Percentiles rank a stretch among this genome's conserved stretches.
Evolutionary conservation across 2,113 vertebrate species (phyloP).

Genomic region (Bubo bubo): DNA sequence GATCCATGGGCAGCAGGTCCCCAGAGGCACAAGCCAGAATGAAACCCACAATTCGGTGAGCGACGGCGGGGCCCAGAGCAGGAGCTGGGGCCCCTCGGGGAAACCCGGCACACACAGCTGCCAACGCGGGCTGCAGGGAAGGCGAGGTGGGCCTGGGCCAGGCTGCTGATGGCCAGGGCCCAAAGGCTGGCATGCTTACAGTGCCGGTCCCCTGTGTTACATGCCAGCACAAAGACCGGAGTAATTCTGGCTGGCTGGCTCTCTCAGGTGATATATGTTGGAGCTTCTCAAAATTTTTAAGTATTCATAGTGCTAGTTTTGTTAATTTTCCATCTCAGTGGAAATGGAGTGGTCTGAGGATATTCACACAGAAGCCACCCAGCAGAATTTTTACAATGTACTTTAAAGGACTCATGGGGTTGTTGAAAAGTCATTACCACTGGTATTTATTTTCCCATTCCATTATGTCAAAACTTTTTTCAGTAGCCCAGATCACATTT

Average conservation of each 20-base stretch:
- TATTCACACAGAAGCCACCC: background rate
- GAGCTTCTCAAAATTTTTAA: background rate
- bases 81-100: background rate
- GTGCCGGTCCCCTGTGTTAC: background rate
- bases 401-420: background rate
- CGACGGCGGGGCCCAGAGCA: background rate
- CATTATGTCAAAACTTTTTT: background rate
- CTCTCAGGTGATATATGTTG: background rate
- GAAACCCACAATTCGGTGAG: background rate
- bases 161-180: background rate
- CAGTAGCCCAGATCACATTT: background rate
- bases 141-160: background rate
- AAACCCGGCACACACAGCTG: background rate
- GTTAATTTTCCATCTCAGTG: background rate
- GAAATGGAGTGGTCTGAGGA: background rate
- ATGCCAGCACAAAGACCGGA: background rate
- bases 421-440: background rate
- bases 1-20: background rate
- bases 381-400: background rate
- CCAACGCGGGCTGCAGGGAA: background rate
- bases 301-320: background rate
- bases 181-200: background rate
- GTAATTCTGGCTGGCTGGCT: background rate
- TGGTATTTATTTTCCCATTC: background rate
- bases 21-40: background rate